phyloP scores from a whole-genome alignment of 2,113 vertebrate species.

The Psettodes erumei region DNA sequence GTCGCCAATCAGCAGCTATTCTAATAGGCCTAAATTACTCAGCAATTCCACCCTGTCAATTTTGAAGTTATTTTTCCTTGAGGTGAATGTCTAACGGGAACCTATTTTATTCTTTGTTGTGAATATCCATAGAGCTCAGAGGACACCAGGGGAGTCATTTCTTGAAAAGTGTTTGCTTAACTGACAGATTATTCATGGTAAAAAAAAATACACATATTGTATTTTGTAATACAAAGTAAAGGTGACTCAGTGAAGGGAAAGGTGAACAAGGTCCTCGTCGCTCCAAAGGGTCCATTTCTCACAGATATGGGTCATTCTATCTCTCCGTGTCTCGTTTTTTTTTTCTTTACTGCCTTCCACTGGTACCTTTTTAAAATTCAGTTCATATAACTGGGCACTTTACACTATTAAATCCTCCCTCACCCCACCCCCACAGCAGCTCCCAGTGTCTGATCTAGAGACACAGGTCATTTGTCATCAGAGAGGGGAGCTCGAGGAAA shows the following conservation, averaged over 20 bases:
- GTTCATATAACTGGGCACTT: slow-evolving; percentile 71
- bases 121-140: slow-evolving; percentile 15
- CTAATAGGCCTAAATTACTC: slow-evolving; percentile 68
- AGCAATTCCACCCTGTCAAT: slow-evolving; percentile 26
- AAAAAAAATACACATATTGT: not conserved
- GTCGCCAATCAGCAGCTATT: slow-evolving; percentile 67
- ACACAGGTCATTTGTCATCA: slow-evolving; percentile 82
- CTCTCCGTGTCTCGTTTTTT: slow-evolving; percentile 9
- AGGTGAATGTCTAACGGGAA: slow-evolving; percentile 9
- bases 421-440: slow-evolving; percentile 64
- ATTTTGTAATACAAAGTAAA: slow-evolving; percentile 15
- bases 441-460: slow-evolving; percentile 73
- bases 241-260: slow-evolving; percentile 41
- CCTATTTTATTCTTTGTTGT: slow-evolving; percentile 33
- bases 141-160: slow-evolving; percentile 11
- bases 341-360: slow-evolving; percentile 34
- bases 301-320: slow-evolving; percentile 50
- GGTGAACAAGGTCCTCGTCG: slow-evolving; percentile 43
- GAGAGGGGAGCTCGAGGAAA: slow-evolving; percentile 68
- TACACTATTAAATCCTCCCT: slow-evolving; percentile 78
- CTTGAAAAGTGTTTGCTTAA: slow-evolving; percentile 24
- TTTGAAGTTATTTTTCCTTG: slow-evolving; percentile 36
- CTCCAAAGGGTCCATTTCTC: slow-evolving; percentile 51
- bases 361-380: slow-evolving; percentile 70
- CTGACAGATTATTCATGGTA: slow-evolving; percentile 10